Evolutionary conservation across 2,113 vertebrate species (phyloP), one percentile per base, ranked within the genome.

Genomic region (Collichthys lucidus): DNA sequence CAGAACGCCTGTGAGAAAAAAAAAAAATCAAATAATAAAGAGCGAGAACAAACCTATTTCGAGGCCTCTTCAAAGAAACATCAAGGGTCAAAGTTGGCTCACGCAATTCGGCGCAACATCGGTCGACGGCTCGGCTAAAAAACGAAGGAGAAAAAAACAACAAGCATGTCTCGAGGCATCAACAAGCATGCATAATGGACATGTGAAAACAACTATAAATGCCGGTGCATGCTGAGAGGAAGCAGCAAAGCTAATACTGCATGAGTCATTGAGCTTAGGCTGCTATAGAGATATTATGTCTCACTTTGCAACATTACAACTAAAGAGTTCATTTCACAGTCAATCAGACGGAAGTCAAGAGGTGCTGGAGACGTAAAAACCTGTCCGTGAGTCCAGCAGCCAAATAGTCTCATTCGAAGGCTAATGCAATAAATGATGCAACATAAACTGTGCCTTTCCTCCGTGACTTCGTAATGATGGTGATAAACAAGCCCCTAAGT

Each of bases 161-260:
- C 20, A 87, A 79, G 10, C 73, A 70, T 86, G 90, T 89, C 92
- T 90, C 0, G 62, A 82, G 89, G 92, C 92, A 86, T 93, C 93
- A 92, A 92, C 92, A 92, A 91, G 84, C 84, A 65, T 90, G 91
- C 86, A 92, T 86, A 93, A 92, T 91, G 86, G 83, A 50, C 78
- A 74, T 86, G 77, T 81, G 82, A 87, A 92, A 90, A 92, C 86
- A 88, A 84, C 76, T 71, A 86, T 85, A 83, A 91, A 77, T 73
- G 86, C 76, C 74, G 74, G 60, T 68, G 89, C 89, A 84, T 46
- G 84, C 80, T 87, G 86, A 82, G 84, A 80, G 83, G 77, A 92
- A 77, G 88, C 83, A 50, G 65, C 80, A 73, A 57, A 81, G 85
- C 88, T 86, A 88, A 91, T 80, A 73, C 83, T 65, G 84, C 77